Conservation (phyloP, 2,888 invertebrate genomes). For the Cacoxenus indagator region DNA sequence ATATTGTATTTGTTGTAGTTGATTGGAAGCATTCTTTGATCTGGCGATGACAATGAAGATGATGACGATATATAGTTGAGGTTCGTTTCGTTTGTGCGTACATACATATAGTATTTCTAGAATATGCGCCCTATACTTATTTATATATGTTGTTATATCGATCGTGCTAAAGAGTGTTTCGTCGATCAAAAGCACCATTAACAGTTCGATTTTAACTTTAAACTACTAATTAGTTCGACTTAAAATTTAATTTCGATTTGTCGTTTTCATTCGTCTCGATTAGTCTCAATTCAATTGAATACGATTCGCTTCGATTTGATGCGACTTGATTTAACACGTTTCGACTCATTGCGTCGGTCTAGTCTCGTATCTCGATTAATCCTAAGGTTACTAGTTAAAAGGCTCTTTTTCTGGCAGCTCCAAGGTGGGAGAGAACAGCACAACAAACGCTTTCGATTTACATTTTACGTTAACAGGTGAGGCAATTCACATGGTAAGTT, state of each 20-base stretch:
- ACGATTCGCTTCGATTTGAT: too few species aligned
- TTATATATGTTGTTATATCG: not conserved
- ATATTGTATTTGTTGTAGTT: not conserved
- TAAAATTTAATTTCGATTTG: not conserved
- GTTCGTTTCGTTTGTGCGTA: not conserved
- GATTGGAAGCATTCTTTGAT: not conserved
- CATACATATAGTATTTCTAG: too few species aligned
- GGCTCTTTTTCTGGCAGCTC: constrained; percentile 20
- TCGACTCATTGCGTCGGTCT: too few species aligned
- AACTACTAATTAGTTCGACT: not conserved
- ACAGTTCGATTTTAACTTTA: not conserved
- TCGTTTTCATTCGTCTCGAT: not conserved
- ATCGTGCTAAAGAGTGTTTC: not conserved
- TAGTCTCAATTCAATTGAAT: too few species aligned
- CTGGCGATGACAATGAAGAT: not conserved
- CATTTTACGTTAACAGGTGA: not conserved
- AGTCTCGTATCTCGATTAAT: too few species aligned
- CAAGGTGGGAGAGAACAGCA: not conserved
- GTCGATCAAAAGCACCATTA: not conserved
- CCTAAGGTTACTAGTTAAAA: constrained; percentile 14
- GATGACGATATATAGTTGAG: not conserved
- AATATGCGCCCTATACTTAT: too few species aligned
- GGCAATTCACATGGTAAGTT: not conserved
- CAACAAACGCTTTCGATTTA: not conserved
- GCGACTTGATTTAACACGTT: too few species aligned